Base-by-base conservation (phyloP, 2,888 invertebrate genomes). In the Nymphalis c-album region DNA sequence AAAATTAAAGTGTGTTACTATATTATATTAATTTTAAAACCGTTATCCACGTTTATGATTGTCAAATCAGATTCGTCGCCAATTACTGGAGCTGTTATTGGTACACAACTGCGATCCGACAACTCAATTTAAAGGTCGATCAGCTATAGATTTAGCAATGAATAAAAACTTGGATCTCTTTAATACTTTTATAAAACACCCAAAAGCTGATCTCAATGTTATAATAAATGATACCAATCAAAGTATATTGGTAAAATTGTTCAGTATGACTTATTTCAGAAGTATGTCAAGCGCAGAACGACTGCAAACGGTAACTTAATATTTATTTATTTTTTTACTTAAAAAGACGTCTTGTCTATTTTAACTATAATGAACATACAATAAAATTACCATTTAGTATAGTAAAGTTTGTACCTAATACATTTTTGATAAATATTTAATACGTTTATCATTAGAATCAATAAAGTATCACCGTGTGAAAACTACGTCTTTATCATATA, bases 191-290 rank as follows among this genome's bases (percentile, higher is more conserved):
- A 75, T 90, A n/a, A 81, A 78, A 66, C 81, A 76, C 71, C 79
- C 85, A 0, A 77, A 73, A 48, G 85, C 81, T 0, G 73, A 90
- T 67, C 78, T 91, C 0, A 91, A 91, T 67, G 78, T 79, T 1
- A 48, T 78, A 8, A 90, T 91, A 59, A 90, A 91, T 73, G 75
- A 80, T 10, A 45, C 60, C 0, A 84, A 87, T 65, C 88, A 91
- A 66, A 86, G 77, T 10, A 76, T 87, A 48, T 80, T 91, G 6
- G 76, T 85, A 0, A 90, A 90, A 74, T 83, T 89, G 76, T 90
- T 91, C 67, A 74, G 76, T 16, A 62, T 78, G 6, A 76, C 83
- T 1, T 89, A 80, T 71, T 87, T 82, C 71, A 85, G 75, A 71
- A 78, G 74, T 2, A 64, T 86, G n/a, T 70, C 76, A 17, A 70